Conservation (phyloP, 2,113 vertebrate genomes). For the Oxyura jamaicensis region DNA sequence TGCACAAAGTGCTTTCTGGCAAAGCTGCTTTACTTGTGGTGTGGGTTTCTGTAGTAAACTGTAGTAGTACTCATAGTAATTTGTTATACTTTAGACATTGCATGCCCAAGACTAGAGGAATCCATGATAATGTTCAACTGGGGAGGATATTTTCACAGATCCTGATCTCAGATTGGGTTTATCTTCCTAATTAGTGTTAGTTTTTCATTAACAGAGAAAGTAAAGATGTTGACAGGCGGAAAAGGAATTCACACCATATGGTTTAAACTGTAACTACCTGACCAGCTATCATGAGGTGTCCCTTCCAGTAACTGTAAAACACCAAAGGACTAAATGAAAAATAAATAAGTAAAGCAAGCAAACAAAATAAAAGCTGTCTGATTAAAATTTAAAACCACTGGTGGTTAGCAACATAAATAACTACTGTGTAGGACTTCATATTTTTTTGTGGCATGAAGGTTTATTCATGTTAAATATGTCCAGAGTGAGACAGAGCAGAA, state of each 20-base stretch:
- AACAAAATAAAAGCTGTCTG: neutral
- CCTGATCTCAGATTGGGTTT: neutral
- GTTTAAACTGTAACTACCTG: neutral
- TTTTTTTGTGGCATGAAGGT: neutral
- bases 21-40: neutral
- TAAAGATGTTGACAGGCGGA: neutral
- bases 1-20: neutral
- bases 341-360: neutral
- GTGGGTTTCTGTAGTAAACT: neutral
- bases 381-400: neutral
- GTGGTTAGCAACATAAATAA: neutral
- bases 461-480: neutral
- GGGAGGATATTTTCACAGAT: neutral
- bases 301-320: neutral
- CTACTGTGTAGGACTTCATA: neutral
- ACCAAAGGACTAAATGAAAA: neutral
- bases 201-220: neutral
- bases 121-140: neutral
- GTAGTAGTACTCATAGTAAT: neutral
- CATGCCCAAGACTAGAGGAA: neutral
- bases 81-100: neutral
- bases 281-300: neutral
- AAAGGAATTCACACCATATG: neutral
- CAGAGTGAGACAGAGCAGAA: neutral
- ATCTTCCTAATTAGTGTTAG: neutral